phyloP scores from a whole-genome alignment of 2,888 invertebrate species.

The Tetrapedia diversipes region DNA sequence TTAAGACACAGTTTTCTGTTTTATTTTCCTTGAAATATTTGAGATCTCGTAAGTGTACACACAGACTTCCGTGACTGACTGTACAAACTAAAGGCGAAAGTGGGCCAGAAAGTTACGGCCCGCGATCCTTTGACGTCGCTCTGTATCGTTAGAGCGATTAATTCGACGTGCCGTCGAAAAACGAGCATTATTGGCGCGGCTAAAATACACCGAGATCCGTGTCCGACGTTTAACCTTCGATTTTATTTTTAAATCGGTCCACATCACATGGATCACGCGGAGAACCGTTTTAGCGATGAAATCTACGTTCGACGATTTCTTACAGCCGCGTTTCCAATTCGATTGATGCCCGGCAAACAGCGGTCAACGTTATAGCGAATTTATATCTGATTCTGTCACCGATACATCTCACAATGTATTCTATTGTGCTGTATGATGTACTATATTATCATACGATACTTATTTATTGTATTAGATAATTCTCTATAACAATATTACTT shows the following conservation, averaged over 20 bases:
- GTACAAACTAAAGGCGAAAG: too few relatives aligned
- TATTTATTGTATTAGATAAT: too few relatives aligned
- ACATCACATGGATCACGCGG: conserved; percentile 49
- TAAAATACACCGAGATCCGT: conserved; percentile 30
- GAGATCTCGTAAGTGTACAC: too few relatives aligned
- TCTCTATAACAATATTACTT: too few relatives aligned
- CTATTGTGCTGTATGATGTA: too few relatives aligned
- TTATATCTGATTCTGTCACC: too few relatives aligned
- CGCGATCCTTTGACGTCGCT: conserved; percentile 57
- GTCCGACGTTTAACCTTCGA: conserved; percentile 62
- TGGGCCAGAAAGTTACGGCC: conserved; percentile 57
- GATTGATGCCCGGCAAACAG: background rate
- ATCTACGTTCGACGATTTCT: conserved; percentile 22
- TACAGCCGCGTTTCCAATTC: background rate
- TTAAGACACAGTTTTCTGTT: too few relatives aligned
- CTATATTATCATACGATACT: too few relatives aligned
- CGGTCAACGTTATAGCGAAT: too few relatives aligned
- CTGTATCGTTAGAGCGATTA: conserved; percentile 64
- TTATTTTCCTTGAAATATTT: too few relatives aligned
- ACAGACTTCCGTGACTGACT: too few relatives aligned
- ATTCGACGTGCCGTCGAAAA: conserved; percentile 45
- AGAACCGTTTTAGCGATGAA: conserved; percentile 48
- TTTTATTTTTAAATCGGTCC: conserved; percentile 65
- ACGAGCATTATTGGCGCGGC: conserved; percentile 18
- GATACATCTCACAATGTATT: too few relatives aligned